These are phyloP conservation scores for Arothron firmamentum DNA, from an alignment of 2,113 vertebrate species.

Conservation along the genomic window DNA sequence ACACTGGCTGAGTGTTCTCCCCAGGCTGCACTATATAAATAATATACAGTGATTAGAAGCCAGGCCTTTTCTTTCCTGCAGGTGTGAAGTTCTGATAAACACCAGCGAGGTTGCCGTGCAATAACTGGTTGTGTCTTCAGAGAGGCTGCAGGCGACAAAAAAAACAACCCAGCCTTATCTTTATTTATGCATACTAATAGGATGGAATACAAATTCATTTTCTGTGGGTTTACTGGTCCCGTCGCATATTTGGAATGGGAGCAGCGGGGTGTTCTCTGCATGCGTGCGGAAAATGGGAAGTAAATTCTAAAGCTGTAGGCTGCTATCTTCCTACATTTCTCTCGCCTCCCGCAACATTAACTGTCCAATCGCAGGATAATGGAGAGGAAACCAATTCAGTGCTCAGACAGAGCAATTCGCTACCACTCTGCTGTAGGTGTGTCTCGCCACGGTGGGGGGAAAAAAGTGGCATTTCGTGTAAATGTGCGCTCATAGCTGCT, in stretches of 20 bases:
- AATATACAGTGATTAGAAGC: slow-evolving; percentile 23
- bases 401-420: slow-evolving; percentile 25
- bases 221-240: slow-evolving; percentile 5
- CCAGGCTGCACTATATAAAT: slow-evolving; percentile 19
- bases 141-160: slow-evolving; percentile 4
- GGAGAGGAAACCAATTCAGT: slow-evolving; percentile 50
- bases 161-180: slow-evolving; percentile 9
- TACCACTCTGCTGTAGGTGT: slow-evolving; percentile 9
- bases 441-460: neutral
- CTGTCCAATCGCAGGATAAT: slow-evolving; percentile 60
- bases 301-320: slow-evolving; percentile 25
- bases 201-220: slow-evolving; percentile 28
- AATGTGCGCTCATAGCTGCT: slow-evolving; percentile 20
- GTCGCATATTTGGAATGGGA: neutral
- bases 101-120: slow-evolving; percentile 30
- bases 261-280: neutral
- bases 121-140: slow-evolving; percentile 33
- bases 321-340: slow-evolving; percentile 37
- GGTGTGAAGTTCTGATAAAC: slow-evolving; percentile 52
- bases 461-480: slow-evolving; percentile 19
- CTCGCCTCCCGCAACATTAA: slow-evolving; percentile 59
- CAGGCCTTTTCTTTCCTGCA: slow-evolving; percentile 42
- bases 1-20: neutral
- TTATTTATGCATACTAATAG: slow-evolving; percentile 40
- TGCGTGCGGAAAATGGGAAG: slow-evolving; percentile 33